phyloP scores from a whole-genome alignment of 2,113 vertebrate species.

The Lepidothrix coronata region DNA sequence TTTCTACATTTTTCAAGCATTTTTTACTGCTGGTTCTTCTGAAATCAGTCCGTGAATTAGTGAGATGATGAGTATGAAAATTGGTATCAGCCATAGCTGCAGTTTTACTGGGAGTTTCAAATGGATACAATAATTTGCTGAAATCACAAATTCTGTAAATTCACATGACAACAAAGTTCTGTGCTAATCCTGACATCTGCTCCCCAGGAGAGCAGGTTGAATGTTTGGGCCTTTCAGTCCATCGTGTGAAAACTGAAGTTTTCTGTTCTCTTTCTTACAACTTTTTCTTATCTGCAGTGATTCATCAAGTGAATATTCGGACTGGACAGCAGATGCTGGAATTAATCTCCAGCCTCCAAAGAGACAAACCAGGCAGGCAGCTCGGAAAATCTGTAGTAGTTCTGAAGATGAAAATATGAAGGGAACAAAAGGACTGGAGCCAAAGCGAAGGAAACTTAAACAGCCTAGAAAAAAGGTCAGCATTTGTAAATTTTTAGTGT shows the following conservation, averaged over 20 bases:
- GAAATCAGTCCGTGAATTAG: background rate
- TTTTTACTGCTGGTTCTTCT: background rate
- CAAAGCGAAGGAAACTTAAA: constrained; percentile 85
- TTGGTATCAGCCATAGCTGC: background rate
- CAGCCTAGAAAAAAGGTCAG: constrained; percentile 86
- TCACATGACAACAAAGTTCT: background rate
- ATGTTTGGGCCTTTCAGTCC: background rate
- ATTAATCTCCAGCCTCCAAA: constrained; percentile 98
- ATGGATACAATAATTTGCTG: background rate
- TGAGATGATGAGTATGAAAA: background rate
- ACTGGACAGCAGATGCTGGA: constrained; percentile 97
- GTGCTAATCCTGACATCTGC: background rate
- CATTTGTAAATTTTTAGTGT: background rate
- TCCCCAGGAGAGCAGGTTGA: background rate
- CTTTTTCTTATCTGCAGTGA: constrained; percentile 73
- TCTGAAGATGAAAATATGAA: constrained; percentile 91
- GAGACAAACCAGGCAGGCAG: constrained; percentile 84
- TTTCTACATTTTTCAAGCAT: background rate
- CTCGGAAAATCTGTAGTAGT: constrained; percentile 83
- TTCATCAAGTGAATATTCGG: constrained; percentile 97
- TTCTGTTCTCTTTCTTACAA: background rate
- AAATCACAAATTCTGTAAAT: background rate
- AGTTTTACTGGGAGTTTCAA: background rate
- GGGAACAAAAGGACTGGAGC: constrained; percentile 72
- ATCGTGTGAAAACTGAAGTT: background rate